A percentile compares a stretch with the other conserved stretches of the same genome.
phyloP scores from a whole-genome alignment of 1,140 invertebrate genomes.

The Drosophila pandora region DNA sequence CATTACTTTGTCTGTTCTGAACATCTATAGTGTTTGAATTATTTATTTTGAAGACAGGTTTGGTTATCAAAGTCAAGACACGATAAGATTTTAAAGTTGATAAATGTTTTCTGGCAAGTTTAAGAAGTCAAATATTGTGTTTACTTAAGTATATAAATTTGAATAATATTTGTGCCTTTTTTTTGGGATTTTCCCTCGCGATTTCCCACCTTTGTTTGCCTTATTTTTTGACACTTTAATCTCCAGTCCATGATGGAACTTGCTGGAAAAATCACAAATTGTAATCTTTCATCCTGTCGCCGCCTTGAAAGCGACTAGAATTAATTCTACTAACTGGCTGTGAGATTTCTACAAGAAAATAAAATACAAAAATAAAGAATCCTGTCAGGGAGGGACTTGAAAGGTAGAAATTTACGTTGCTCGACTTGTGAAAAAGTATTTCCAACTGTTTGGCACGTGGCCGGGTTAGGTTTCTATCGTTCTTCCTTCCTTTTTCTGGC shows the following conservation, averaged over 20 bases:
- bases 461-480: conserved; percentile 24
- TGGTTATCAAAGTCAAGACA: conserved; percentile 8
- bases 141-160: background rate
- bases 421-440: conserved; percentile 44
- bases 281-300: conserved; percentile 12
- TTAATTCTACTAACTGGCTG: conserved; percentile 1
- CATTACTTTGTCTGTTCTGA: conserved; percentile 5
- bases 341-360: conserved; percentile 9
- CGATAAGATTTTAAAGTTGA: background rate
- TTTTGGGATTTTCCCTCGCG: background rate
- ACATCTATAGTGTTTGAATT: background rate
- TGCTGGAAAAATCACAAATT: background rate
- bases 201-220: background rate
- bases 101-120: background rate
- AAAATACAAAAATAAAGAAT: conserved; percentile 3
- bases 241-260: background rate
- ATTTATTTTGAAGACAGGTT: conserved; percentile 9
- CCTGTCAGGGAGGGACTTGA: conserved; percentile 17
- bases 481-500: background rate
- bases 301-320: conserved; percentile 20
- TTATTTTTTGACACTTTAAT: background rate
- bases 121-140: background rate
- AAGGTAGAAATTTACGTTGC: conserved; percentile 33
- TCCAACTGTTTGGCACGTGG: conserved; percentile 48
- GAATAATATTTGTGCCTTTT: background rate